Evolutionary conservation across 1,140 invertebrate species (phyloP), one percentile per base, ranked within the genome.

Genomic region (Heterodera schachtii): DNA sequence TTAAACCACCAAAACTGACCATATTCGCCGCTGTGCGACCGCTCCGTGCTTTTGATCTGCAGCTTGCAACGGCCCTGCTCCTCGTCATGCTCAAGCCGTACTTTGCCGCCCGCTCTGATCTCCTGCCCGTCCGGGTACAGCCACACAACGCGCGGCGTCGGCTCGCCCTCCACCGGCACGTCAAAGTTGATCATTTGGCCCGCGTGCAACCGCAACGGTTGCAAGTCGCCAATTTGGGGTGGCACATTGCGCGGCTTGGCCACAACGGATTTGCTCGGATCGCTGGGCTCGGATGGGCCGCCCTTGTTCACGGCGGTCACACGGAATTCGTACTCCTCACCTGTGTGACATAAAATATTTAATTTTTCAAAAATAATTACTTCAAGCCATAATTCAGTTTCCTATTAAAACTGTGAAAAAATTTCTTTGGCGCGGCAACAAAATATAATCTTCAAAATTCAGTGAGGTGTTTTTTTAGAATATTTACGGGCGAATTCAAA

Each of bases 181-280:
- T 95, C 93, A 94, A 95, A 96, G 90, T 95, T 96, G 90, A 96
- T 94, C 7, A 94, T 95, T 82, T 95, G 93, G 43, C 95, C 95
- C 67, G 94, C 94, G 90, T 95, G 95, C 87, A 96, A 94, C 52
- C 93, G 94, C 1, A 95, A 90, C 3, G 93, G 93, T 86, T 95
- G 95, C 90, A 97, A 94, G 84, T 95, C 93, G 87, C 96, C 95
- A 90, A 98, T 98, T 87, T 94, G 93, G 83, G 96, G 96, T 83
- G 94, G 94, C 90, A 90, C 86, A 91, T 94, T 94, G 89, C 95
- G 92, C 86, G 95, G 94, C 90, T 96, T 96, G 46, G 94, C 94
- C 16, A 93, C 93, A 16, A 96, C 91, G 75, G 93, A 93, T 75
- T 96, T 95, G 74, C 94, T 94, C 0, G 94, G 92, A 60, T 94